Percentiles rank a stretch among this genome's conserved stretches.
Evolutionary conservation across 2,888 invertebrate genomes (phyloP).

Genomic region (Lordiphosa andalusiaca): DNA sequence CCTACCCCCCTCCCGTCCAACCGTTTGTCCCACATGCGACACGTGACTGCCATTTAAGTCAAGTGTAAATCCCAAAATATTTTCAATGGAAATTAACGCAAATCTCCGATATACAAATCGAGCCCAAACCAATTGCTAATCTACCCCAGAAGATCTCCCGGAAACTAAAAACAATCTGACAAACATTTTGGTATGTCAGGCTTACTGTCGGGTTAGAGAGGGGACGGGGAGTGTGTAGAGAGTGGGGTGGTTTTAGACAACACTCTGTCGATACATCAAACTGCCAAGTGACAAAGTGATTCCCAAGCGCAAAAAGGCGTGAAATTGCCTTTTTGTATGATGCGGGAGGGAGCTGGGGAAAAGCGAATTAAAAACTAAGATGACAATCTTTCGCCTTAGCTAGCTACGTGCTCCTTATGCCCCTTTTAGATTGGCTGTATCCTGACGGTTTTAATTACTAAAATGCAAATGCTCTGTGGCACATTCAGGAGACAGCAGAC

Average conservation of each 20-base stretch:
- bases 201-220: background rate
- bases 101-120: conserved; percentile 70
- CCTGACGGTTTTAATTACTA: conserved; percentile 52
- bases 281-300: conserved; percentile 69
- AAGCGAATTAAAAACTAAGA: conserved; percentile 57
- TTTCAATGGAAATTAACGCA: conserved; percentile 54
- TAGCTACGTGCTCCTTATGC: conserved; percentile 64
- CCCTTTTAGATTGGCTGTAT: conserved; percentile 25
- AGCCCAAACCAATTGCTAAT: conserved; percentile 56
- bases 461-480: conserved; percentile 68
- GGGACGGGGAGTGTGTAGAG: no score
- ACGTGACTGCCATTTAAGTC: conserved; percentile 59
- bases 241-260: conserved; percentile 19
- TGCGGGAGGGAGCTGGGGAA: background rate
- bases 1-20: background rate
- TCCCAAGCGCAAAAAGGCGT: conserved; percentile 74
- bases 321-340: conserved; percentile 72
- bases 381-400: conserved; percentile 63
- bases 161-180: conserved; percentile 39
- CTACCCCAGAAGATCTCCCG: conserved; percentile 65
- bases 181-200: conserved; percentile 32
- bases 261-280: conserved; percentile 68
- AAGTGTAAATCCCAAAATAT: conserved; percentile 53
- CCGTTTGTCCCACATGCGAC: conserved; percentile 40
- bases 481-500: conserved; percentile 68